Base-by-base conservation (phyloP, 2,888 invertebrate species). In the Lottia scabra region DNA sequence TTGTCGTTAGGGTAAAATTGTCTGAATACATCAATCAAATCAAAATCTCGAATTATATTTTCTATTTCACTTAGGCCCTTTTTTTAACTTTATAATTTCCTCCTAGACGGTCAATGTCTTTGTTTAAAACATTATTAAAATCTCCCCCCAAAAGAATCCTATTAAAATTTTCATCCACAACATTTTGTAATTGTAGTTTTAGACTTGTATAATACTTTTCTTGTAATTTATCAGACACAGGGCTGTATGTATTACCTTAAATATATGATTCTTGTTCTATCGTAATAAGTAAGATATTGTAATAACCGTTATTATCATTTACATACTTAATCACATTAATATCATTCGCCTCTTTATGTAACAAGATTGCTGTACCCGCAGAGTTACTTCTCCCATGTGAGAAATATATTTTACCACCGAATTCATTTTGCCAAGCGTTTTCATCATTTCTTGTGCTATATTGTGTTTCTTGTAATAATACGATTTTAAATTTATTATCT, bases 401-500 rank as follows among this genome's bases (percentile, higher is more conserved):
- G 19, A 48, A 48, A 19, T n/a, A 13, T 16, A 48, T 48, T 5
- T 48, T 19, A 10, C 48, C 48, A 48, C 48, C 48, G n/a, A 16
- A 48, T 48, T 48, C 48, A 16, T 19, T 16, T 19, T 48, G 48
- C n/a, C 48, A 48, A 15, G 48, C 19, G 48, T n/a, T 48, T 48
- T 48, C 48, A 48, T 48, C 48, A n/a, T 16, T n/a, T n/a, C 19
- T 48, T 19, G 19, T 44, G 65, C 44, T 65, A n/a, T 63, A 63
- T 19, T 65, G 65, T n/a, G 65, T 70, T 62, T 70, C 70, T 65
- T 70, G 65, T 19, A 70, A 15, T 43, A 65, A 62, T 15, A 27
- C 15, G 19, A 70, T 48, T 6, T 70, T n/a, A 23, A 46, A 4
- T 48, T 67, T 67, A 23, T 67, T 44, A 23, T 67, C 45, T 46